Evolutionary conservation across 2,113 vertebrate genomes (phyloP).

Genomic region (Phaethon lepturus): DNA sequence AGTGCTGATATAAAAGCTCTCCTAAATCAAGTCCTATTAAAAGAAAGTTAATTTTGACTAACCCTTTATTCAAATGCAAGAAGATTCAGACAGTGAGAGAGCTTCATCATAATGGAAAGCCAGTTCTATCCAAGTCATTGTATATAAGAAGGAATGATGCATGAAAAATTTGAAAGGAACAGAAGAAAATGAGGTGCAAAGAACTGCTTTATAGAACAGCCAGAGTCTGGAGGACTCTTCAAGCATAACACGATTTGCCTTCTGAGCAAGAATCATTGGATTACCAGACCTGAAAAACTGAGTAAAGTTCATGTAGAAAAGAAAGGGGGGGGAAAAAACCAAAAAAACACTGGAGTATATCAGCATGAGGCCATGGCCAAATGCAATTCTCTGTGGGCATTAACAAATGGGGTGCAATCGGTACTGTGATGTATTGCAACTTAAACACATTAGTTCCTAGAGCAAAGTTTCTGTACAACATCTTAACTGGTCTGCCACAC

Average conservation of each 20-base stretch:
- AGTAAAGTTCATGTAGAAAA: slow-evolving; percentile 1
- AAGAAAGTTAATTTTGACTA: slow-evolving; percentile 27
- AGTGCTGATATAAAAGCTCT: not conserved
- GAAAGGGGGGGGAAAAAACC: not conserved
- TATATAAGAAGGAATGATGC: not conserved
- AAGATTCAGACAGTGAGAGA: not conserved
- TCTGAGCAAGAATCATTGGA: slow-evolving; percentile 36
- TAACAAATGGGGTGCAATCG: not conserved
- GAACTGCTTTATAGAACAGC: slow-evolving; percentile 10
- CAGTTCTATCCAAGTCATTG: not conserved
- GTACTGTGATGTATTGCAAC: not conserved
- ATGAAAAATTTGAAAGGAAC: slow-evolving; percentile 16
- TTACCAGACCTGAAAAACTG: slow-evolving; percentile 17
- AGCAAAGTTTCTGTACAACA: not conserved
- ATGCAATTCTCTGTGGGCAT: not conserved
- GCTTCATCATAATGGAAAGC: not conserved
- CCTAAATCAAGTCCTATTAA: not conserved
- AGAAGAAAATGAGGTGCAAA: slow-evolving; percentile 43
- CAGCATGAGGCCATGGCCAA: not conserved
- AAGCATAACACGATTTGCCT: slow-evolving; percentile 39
- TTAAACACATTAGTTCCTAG: not conserved
- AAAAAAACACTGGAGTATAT: not conserved
- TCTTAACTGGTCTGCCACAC: not conserved
- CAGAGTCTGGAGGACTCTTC: slow-evolving; percentile 14
- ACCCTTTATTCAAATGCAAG: slow-evolving; percentile 5